phyloP scores from a whole-genome alignment of 2,113 vertebrate genomes.

The Diphyllodes magnificus region DNA sequence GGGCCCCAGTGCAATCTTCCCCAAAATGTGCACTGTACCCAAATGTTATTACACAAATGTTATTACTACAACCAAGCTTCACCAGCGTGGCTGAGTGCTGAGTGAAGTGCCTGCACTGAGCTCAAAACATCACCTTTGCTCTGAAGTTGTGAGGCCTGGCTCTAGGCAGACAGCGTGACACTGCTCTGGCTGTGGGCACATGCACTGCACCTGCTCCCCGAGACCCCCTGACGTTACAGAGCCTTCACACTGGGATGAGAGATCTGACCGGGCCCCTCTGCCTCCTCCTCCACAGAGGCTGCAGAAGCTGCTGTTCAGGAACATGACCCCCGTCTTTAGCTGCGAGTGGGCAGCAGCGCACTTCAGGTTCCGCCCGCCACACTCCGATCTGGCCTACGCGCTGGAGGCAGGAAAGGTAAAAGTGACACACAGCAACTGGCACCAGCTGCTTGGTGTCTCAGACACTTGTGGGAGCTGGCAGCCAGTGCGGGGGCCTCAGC shows the following conservation, averaged over 20 bases:
- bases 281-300: slow-evolving; percentile 65
- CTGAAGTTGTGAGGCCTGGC: background rate
- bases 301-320: slow-evolving; percentile 76
- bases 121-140: background rate
- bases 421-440: fast-evolving
- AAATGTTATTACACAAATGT: no score
- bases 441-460: fast-evolving
- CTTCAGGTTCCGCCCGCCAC: slow-evolving; percentile 75
- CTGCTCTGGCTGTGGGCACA: background rate
- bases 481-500: background rate
- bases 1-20: background rate
- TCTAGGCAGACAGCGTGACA: fast-evolving
- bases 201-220: fast-evolving
- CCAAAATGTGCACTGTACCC: background rate
- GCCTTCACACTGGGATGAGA: fast-evolving
- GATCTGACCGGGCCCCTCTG: background rate
- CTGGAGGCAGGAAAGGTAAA: slow-evolving; percentile 77
- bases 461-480: fast-evolving
- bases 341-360: slow-evolving; percentile 73
- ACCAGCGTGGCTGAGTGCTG: background rate
- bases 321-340: slow-evolving; percentile 63
- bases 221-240: fast-evolving
- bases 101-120: background rate
- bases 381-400: slow-evolving; percentile 72
- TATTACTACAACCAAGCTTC: no score